A percentile compares a stretch with the other conserved stretches of the same genome.
Evolutionary conservation across 2,113 vertebrate species (phyloP).

Genomic region (Glaucomys volans): DNA sequence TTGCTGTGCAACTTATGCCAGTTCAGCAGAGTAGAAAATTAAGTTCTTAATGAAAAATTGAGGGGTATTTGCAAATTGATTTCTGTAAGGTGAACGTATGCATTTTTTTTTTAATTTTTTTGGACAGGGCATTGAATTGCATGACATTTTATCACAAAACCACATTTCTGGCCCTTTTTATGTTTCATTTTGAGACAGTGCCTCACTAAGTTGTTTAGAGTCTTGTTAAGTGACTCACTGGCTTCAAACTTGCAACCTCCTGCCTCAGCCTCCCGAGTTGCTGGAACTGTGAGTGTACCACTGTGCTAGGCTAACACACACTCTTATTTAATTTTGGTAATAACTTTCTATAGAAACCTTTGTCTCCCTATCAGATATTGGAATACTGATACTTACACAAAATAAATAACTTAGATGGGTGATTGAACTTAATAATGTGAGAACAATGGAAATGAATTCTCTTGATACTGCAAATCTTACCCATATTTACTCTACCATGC

Average conservation of each 20-base stretch:
- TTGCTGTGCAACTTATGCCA: not conserved
- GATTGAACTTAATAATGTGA: not conserved
- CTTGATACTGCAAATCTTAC: not conserved
- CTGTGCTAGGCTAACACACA: not conserved
- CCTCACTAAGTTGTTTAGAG: too few relatives aligned
- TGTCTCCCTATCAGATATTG: not conserved
- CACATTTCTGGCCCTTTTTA: too few relatives aligned
- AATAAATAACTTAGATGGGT: not conserved
- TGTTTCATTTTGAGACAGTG: too few relatives aligned
- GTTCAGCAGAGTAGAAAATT: not conserved
- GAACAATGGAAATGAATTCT: not conserved
- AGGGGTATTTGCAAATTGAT: not conserved
- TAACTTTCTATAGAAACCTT: not conserved
- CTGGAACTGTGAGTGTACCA: too few relatives aligned
- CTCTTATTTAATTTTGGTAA: not conserved
- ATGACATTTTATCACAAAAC: too few relatives aligned
- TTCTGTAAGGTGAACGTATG: not conserved
- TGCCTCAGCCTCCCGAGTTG: too few relatives aligned
- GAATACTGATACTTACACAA: not conserved
- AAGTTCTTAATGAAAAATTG: not conserved
- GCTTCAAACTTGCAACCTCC: too few relatives aligned
- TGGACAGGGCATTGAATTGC: not conserved
- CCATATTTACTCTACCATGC: not conserved
- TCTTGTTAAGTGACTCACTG: too few relatives aligned
- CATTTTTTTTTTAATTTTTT: too few relatives aligned